Evolutionary conservation across 2,113 vertebrate species (phyloP).

Genomic region (Notiomystis cincta): DNA sequence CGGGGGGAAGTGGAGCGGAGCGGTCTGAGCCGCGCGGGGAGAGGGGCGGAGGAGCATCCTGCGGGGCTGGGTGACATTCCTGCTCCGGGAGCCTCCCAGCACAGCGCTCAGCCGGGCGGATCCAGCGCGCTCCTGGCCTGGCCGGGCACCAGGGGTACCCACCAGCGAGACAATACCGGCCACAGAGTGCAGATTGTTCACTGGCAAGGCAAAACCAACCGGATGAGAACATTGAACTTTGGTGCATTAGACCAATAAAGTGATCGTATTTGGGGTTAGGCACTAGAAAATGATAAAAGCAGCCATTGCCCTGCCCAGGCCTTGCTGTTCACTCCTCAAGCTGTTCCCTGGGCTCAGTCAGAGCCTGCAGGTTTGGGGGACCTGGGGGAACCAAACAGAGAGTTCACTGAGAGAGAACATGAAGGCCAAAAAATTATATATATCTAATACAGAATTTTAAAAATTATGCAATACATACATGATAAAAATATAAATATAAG

Average conservation of each 20-base stretch:
- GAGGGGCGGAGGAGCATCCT: background rate
- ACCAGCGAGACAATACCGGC: background rate
- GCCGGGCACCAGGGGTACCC: rapidly evolving
- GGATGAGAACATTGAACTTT: background rate
- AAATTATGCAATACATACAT: background rate
- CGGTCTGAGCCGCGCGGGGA: background rate
- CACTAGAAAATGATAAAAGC: background rate
- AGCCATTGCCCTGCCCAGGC: background rate
- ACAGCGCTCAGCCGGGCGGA: rapidly evolving
- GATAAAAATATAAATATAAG: background rate
- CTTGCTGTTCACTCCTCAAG: background rate
- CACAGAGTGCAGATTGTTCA: background rate
- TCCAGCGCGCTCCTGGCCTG: background rate
- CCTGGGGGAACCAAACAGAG: rapidly evolving
- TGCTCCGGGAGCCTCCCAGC: background rate
- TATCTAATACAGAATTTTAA: background rate
- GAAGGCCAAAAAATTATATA: background rate
- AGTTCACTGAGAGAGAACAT: background rate
- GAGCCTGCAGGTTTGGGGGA: background rate
- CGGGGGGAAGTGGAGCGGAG: background rate
- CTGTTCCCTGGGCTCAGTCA: background rate
- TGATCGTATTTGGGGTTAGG: background rate
- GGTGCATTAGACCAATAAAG: background rate
- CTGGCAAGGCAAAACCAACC: background rate
- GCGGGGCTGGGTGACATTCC: background rate